Conservation (phyloP, 1,140 invertebrate species). For the Drosophila varians region DNA sequence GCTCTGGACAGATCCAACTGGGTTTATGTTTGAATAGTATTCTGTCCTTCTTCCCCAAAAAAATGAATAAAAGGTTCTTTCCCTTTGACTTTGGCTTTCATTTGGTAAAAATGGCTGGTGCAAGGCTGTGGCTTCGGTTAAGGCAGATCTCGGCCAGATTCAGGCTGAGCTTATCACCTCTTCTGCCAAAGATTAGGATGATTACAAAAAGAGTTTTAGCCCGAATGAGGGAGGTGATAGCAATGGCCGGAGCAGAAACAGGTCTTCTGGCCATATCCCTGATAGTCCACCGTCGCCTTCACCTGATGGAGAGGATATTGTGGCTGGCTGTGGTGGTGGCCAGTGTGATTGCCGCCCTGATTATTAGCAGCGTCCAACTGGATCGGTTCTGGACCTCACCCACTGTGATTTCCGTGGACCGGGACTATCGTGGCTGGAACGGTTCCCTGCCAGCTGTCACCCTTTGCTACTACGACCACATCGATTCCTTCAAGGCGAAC, state of each 20-base stretch:
- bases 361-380: constrained; percentile 61
- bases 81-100: not conserved
- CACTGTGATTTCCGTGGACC: constrained; percentile 88
- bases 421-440: constrained; percentile 88
- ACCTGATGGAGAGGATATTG: constrained; percentile 55
- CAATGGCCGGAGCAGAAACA: constrained; percentile 61
- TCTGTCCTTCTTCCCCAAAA: not conserved
- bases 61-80: constrained; percentile 26
- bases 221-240: constrained; percentile 34
- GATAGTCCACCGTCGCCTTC: constrained; percentile 49
- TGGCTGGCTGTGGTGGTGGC: constrained; percentile 57
- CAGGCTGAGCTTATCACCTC: not conserved
- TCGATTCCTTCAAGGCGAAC: constrained; percentile 78
- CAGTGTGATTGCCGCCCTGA: constrained; percentile 49
- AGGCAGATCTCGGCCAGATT: constrained; percentile 9
- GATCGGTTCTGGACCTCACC: constrained; percentile 84
- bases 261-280: constrained; percentile 64
- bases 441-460: constrained; percentile 87
- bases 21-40: constrained; percentile 5
- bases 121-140: not conserved
- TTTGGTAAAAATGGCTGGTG: constrained; percentile 16
- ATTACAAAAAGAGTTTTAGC: not conserved
- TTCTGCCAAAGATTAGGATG: not conserved
- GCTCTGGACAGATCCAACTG: constrained; percentile 20
- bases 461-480: constrained; percentile 84